Evolutionary conservation across 2,797 vertebrate genomes (phyloP), one percentile per base, ranked within the genome.

Genomic region (Philypnodon macrostomus): DNA sequence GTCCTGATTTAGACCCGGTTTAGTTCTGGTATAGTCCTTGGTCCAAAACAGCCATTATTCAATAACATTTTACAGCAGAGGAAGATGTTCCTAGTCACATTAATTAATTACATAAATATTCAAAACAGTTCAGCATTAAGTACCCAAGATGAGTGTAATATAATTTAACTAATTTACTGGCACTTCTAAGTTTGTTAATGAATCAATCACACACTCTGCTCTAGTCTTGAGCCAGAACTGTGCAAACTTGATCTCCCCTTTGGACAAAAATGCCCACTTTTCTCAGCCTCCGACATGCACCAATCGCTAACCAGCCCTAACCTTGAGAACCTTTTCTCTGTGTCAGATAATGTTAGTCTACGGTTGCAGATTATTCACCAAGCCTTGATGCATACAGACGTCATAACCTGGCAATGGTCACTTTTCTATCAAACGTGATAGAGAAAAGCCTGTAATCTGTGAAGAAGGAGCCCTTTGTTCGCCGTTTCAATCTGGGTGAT

Each of bases 401-500:
- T 79, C 84, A 78, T 5, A 2, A 54, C 39, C 7, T 8, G 37
- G 27, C 14, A 53, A 31, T 64, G 54, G 48, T 16, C 7, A 6
- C 12, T 29, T 71, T 76, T n/a, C n/a, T 54, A 60, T 83, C 26
- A 47, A 34, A 60, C 1, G 1, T 40, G 53, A 69, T 46, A 35
- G 18, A 58, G 57, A 46, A 66, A 75, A 81, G 61, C 58, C 17
- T 55, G n/a, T 78, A 80, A 82, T 78, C 67, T 63, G 47, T 67
- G 58, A 68, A 72, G 63, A 80, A 57, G 42, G 53, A 55, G 53
- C 37, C 55, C 70, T 80, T 82, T 81, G 80, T 81, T 72, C n/a
- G n/a, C n/a, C n/a, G n/a, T n/a, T n/a, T n/a, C 47, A 14, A 45
- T 71, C 59, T 30, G 13, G 21, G 53, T 56, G 56, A 78, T 38